These are phyloP conservation scores for Linnaemya vulpina DNA, from an alignment of 2,888 invertebrate species.

Conservation along the genomic window DNA sequence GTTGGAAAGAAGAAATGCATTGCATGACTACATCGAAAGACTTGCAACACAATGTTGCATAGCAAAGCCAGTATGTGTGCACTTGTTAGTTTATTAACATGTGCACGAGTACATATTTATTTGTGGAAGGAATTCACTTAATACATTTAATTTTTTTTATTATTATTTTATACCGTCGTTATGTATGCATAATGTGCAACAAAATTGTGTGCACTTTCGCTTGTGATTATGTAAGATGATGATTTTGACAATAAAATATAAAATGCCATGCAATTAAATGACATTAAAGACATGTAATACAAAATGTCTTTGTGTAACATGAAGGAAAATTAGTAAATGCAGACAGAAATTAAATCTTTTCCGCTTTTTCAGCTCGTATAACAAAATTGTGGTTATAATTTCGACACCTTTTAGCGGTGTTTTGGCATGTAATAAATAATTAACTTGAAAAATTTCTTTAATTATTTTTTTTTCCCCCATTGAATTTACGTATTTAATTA, in stretches of 20 bases:
- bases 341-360: conserved; percentile 38
- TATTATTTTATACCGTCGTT: conserved; percentile 2
- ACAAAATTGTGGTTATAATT: conserved; percentile 30
- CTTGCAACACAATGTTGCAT: conserved; percentile 20
- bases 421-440: conserved; percentile 11
- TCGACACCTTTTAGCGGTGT: conserved; percentile 32
- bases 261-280: conserved; percentile 21
- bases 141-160: neutral
- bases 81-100: neutral
- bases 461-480: neutral
- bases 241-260: conserved; percentile 32
- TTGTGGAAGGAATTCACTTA: neutral
- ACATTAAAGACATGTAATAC: conserved; percentile 43
- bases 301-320: neutral
- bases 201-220: conserved; percentile 53
- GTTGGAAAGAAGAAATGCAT: neutral
- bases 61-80: neutral
- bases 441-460: conserved; percentile 1
- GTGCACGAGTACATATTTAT: neutral
- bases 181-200: conserved; percentile 34
- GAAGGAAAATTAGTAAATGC: neutral
- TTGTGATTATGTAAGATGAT: conserved; percentile 50
- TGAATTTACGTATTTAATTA: neutral
- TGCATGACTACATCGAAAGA: neutral
- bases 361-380: conserved; percentile 33